Base-by-base conservation (phyloP, 92 coral and sea anemone species). In the Palythoa grandiflora region DNA sequence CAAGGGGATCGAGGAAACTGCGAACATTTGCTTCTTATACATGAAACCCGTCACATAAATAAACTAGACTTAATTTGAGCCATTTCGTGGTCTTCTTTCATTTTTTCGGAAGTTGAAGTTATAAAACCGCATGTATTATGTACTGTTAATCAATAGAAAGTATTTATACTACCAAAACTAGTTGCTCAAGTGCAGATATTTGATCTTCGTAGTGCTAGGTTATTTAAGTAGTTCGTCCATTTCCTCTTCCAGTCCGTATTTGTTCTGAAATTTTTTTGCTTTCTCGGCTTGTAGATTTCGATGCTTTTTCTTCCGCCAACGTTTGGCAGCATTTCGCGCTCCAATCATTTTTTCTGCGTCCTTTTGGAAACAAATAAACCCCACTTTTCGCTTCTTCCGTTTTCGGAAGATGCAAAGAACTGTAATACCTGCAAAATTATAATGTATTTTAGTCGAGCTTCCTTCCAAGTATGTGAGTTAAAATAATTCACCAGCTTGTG, bases 331-430 rank as follows among this genome's bases (percentile, higher is more conserved):
- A 52, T 40, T 44, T 65, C 86, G 83, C 1, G 40, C 40, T 16
- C 86, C 86, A 11, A 81, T 81, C 35, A 78, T 13, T 40, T 57
- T 78, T 17, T 81, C 75, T 21, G 47, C 75, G 47, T 81, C 75
- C 40, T 35, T 51, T 35, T 74, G 75, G 60, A 81, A 68, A 47
- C 57, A 4, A 48, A 81, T 66, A 40, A 66, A 81, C 15, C 75
- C 63, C 5, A 60, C 70, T 57, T 59, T 36, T 21, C 73, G 55
- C 86, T 66, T 81, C 15, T 81, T 81, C 60, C 66, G 48, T 20
- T 48, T 81, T n/a, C 86, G 86, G 73, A 81, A 66, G 60, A 81
- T 7, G 86, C 86, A 81, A 51, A 81, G 59, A 11, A 48, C 35
- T 14, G 20, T 74, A n/a, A 81, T 63, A 65, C 86, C 86, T 81